These are phyloP conservation scores for Gasterosteus nipponicus DNA, from an alignment of 2,113 vertebrate species.

Conservation along the genomic window DNA sequence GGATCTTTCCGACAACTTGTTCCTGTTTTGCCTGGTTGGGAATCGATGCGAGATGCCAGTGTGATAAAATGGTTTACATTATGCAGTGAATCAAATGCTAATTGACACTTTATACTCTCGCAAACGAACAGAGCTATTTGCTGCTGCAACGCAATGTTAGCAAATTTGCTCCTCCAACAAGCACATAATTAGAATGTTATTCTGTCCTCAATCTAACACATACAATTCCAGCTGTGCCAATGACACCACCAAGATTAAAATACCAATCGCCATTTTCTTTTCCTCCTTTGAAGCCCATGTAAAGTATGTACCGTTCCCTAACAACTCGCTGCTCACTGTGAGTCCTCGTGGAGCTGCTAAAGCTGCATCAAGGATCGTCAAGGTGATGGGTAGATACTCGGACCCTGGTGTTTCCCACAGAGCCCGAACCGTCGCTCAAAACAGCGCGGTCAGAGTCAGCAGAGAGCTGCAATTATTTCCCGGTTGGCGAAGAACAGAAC, in stretches of 20 bases:
- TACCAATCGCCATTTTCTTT: not conserved
- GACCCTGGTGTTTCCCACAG: slow-evolving; percentile 21
- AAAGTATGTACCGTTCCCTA: not conserved
- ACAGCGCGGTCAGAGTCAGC: slow-evolving; percentile 43
- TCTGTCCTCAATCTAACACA: not conserved
- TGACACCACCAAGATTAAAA: not conserved
- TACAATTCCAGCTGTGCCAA: not conserved
- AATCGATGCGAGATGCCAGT: slow-evolving; percentile 12
- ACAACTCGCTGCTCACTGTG: slow-evolving; percentile 29
- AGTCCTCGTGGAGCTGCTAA: slow-evolving; percentile 48
- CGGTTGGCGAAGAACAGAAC: slow-evolving; percentile 51
- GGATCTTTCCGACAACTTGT: not conserved
- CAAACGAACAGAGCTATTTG: slow-evolving; percentile 47
- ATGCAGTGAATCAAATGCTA: slow-evolving; percentile 42
- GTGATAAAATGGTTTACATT: slow-evolving; percentile 34
- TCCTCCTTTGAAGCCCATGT: not conserved
- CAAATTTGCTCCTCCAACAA: slow-evolving; percentile 39
- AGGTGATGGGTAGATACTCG: slow-evolving; percentile 47
- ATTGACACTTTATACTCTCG: slow-evolving; percentile 38
- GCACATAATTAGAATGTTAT: slow-evolving; percentile 31
- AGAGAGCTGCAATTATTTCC: slow-evolving; percentile 57
- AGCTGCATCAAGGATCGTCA: slow-evolving; percentile 65
- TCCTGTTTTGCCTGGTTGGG: not conserved
- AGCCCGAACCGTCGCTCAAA: slow-evolving; percentile 36
- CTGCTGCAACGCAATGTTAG: slow-evolving; percentile 38